These are phyloP conservation scores for Phoxinus dragarum DNA, from an alignment of 2,797 vertebrate species.

Conservation along the genomic window DNA sequence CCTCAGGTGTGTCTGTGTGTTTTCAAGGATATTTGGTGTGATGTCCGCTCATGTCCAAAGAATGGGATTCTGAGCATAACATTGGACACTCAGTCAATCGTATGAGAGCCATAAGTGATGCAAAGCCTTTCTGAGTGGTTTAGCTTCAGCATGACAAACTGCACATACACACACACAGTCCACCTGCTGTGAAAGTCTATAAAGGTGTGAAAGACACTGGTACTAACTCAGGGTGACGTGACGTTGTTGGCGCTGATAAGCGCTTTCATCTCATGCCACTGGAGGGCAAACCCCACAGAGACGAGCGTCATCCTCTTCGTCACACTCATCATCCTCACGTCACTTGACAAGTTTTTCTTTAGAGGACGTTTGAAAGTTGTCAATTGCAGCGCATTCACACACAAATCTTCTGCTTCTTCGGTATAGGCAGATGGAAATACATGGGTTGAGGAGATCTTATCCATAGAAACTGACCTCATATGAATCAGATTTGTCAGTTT, in stretches of 20 bases:
- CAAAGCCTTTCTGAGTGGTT: conserved; percentile 41
- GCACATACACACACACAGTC: conserved; percentile 9
- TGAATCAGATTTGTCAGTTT: not conserved
- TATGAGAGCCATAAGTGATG: conserved; percentile 40
- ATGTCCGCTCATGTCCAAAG: not conserved
- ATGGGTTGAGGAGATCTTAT: not conserved
- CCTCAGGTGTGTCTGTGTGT: conserved; percentile 23
- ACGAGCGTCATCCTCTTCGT: conserved; percentile 46
- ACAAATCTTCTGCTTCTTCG: not conserved
- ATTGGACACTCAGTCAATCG: conserved; percentile 13
- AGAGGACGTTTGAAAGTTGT: conserved; percentile 44
- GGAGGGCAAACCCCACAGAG: conserved; percentile 46
- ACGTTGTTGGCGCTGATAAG: conserved; percentile 43
- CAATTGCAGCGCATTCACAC: not conserved
- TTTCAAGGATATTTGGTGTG: conserved; percentile 10
- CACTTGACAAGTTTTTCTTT: conserved; percentile 23
- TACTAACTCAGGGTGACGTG: conserved; percentile 39
- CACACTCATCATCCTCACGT: conserved; percentile 47
- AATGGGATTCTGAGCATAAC: conserved; percentile 41
- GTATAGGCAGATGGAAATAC: not conserved
- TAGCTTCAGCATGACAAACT: conserved; percentile 28
- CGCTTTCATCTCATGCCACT: conserved; percentile 39
- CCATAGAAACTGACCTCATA: not conserved
- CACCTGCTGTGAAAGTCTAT: conserved; percentile 46
- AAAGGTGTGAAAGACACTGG: conserved; percentile 52